phyloP scores from a whole-genome alignment of 2,888 invertebrate species.

The Dusona sp. region DNA sequence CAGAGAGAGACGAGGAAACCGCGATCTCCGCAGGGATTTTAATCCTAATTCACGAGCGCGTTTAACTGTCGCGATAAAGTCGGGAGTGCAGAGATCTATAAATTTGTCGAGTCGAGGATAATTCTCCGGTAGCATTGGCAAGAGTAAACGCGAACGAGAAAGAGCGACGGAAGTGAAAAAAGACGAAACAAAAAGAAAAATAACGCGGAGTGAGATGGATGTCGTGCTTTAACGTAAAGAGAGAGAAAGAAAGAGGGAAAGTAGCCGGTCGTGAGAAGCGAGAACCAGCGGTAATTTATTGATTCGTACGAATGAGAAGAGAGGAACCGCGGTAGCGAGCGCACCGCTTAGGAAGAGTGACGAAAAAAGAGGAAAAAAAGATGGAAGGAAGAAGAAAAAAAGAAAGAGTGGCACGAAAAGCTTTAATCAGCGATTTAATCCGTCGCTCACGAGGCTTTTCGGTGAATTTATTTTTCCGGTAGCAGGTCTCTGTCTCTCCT shows the following conservation, averaged over 20 bases:
- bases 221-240: slow-evolving; percentile 59
- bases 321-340: slow-evolving; percentile 40
- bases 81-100: slow-evolving; percentile 69
- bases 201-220: slow-evolving; percentile 57
- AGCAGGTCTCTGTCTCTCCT: slow-evolving; percentile 73
- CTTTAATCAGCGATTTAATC: slow-evolving; percentile 84
- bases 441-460: slow-evolving; percentile 73
- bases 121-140: slow-evolving; percentile 63
- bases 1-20: slow-evolving; percentile 54
- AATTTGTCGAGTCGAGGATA: slow-evolving; percentile 68
- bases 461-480: slow-evolving; percentile 82
- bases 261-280: slow-evolving; percentile 62
- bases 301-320: slow-evolving; percentile 73
- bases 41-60: slow-evolving; percentile 69
- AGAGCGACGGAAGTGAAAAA: slow-evolving; percentile 39
- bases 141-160: slow-evolving; percentile 59
- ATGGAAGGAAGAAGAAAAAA: slow-evolving; percentile 20
- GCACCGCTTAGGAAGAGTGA: slow-evolving; percentile 59
- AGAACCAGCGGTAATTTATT: slow-evolving; percentile 74
- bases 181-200: slow-evolving; percentile 46
- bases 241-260: slow-evolving; percentile 59
- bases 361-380: slow-evolving; percentile 41
- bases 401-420: slow-evolving; percentile 65
- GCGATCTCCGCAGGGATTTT: slow-evolving; percentile 58
- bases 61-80: slow-evolving; percentile 69